A percentile compares a stretch with the other conserved stretches of the same genome.
Conservation (phyloP, 2,113 vertebrate genomes). For the Neogobius melanostomus region DNA sequence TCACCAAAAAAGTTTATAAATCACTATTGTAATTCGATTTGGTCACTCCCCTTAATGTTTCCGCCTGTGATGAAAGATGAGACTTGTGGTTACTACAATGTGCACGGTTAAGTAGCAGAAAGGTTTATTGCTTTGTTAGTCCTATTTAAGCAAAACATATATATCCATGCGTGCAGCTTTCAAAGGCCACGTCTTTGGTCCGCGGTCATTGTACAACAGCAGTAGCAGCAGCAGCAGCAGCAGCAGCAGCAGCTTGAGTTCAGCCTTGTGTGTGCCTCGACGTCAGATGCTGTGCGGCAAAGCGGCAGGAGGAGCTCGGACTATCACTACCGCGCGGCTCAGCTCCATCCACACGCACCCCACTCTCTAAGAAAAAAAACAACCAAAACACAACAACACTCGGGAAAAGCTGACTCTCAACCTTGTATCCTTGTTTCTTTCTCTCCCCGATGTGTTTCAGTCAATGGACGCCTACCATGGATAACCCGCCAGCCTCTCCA, state of each 20-base stretch:
- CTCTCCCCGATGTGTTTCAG: constrained; percentile 1
- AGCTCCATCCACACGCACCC: background rate
- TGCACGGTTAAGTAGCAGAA: too few relatives aligned
- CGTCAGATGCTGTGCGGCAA: constrained; percentile 93
- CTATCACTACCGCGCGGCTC: constrained; percentile 24
- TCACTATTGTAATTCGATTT: too few relatives aligned
- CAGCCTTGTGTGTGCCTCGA: constrained; percentile 81
- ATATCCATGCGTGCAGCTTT: background rate
- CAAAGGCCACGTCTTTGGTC: background rate
- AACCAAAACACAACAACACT: background rate
- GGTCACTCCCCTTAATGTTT: too few relatives aligned
- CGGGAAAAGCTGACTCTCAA: constrained; percentile 40
- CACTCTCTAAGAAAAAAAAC: constrained; percentile 12
- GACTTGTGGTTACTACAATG: too few relatives aligned
- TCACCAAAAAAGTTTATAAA: too few relatives aligned
- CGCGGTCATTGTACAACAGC: background rate
- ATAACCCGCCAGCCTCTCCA: constrained; percentile 75
- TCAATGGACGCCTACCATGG: constrained; percentile 83
- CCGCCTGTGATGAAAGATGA: too few relatives aligned
- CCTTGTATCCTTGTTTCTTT: constrained; percentile 58
- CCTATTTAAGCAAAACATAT: too few relatives aligned
- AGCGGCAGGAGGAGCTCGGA: constrained; percentile 86
- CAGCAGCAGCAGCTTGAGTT: background rate
- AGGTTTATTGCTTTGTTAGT: too few relatives aligned
- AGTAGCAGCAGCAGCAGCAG: background rate